Conservation (phyloP, 1,140 invertebrate genomes). For the Camponotus vicinus region DNA sequence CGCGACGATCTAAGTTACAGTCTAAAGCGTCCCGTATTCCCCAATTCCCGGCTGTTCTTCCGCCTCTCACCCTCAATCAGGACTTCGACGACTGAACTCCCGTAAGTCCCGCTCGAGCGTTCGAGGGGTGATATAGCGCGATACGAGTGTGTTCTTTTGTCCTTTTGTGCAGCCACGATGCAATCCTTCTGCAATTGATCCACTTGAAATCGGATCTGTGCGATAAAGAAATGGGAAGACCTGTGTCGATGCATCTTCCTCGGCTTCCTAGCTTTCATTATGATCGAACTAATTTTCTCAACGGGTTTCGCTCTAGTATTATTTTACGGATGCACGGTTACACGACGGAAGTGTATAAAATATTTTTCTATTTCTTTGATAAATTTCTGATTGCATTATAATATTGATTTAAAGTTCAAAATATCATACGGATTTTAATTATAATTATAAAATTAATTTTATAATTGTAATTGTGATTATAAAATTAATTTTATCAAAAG, state of each 20-base stretch:
- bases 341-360: neutral
- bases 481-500: neutral
- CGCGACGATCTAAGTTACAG: constrained; percentile 46
- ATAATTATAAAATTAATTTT: neutral
- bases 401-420: neutral
- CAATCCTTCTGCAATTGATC: constrained; percentile 47
- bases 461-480: neutral
- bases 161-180: constrained; percentile 33
- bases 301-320: too few relatives aligned
- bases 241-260: neutral
- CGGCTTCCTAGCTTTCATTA: constrained; percentile 13
- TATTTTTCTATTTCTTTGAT: neutral
- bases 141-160: constrained; percentile 29
- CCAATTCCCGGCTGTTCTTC: constrained; percentile 40
- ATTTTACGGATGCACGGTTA: neutral
- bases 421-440: too few relatives aligned
- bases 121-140: neutral
- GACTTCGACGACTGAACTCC: constrained; percentile 44
- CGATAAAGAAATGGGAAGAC: constrained; percentile 5
- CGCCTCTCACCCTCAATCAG: constrained; percentile 25
- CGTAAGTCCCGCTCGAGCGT: constrained; percentile 34
- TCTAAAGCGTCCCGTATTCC: constrained; percentile 33
- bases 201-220: constrained; percentile 20
- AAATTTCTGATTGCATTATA: neutral
- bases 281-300: neutral